Base-by-base conservation (phyloP, 2,113 vertebrate species). In the Acrocephalus kingi region DNA sequence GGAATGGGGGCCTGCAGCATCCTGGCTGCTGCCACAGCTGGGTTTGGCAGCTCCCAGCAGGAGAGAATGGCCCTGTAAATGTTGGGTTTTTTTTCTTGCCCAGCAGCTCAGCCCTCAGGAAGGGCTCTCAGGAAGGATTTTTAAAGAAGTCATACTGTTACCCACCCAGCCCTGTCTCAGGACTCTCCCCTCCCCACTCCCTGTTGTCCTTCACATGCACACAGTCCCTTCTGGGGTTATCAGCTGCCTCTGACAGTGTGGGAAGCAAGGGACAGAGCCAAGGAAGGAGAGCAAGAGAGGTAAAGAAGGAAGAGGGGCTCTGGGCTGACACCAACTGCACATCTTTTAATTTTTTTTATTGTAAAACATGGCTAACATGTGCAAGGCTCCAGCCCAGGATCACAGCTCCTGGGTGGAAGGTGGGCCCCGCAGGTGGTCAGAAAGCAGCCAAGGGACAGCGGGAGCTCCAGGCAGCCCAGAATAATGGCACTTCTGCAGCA, bases 311-410 rank as follows among this genome's bases (percentile, higher is more conserved):
- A 77, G 46, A 54, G 25, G 14, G 31, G 15, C 61, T n/a, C 48
- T 0, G 0, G 58, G 68, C 79, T 77, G 77, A 64, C 54, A 43
- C 75, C 52, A 52, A 19, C 2, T 18, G 28, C 48, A 84, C 83
- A 43, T 55, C 0, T 93, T 95, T 93, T 89, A 7, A 21, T 72
- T 78, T 63, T 93, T 97, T 97, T 97, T 96, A 97, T 97, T 97
- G 94, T 94, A 95, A 97, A 95, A 96, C 82, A 77, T 33, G 15
- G 64, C 69, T 73, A 84, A 86, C 15, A 2, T 7, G 35, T 63
- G 68, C 79, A 77, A 73, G 85, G 87, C 77, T 86, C 71, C 81
- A 87, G 56, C 84, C 80, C 63, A 55, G 86, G 68, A 12, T 49
- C 28, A 8, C 23, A 14, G 48, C 55, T 84, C 74, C 69, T 4